phyloP scores from a whole-genome alignment of 2,113 vertebrate species.

The Dromiciops gliroides region DNA sequence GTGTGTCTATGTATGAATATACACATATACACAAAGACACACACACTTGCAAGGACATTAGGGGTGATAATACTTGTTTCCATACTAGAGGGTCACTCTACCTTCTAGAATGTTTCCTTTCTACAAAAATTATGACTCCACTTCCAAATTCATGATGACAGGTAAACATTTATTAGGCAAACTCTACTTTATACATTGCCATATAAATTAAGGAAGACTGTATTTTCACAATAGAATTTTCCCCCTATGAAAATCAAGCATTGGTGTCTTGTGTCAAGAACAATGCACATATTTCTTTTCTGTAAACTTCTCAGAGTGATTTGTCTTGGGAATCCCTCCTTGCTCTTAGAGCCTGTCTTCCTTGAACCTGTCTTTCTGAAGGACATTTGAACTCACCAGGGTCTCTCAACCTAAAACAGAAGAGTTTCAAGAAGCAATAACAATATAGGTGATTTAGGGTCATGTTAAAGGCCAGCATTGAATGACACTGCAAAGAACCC shows the following conservation, averaged over 20 bases:
- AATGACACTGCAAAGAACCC: constrained; percentile 35
- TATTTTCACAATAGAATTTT: background rate
- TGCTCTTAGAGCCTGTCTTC: background rate
- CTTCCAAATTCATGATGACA: background rate
- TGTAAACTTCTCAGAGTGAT: constrained; percentile 8
- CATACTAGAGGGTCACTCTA: background rate
- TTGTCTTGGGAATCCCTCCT: background rate
- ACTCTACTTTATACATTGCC: background rate
- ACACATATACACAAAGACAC: background rate
- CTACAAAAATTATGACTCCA: background rate
- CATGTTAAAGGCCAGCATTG: background rate
- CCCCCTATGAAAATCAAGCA: background rate
- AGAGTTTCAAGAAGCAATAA: constrained; percentile 27
- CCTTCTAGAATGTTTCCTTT: background rate
- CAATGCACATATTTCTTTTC: background rate
- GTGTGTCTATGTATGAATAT: background rate
- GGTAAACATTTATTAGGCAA: background rate
- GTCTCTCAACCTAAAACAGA: constrained; percentile 31
- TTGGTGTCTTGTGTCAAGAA: background rate
- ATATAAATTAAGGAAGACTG: background rate
- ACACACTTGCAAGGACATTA: background rate
- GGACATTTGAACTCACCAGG: background rate
- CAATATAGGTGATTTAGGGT: constrained; percentile 17
- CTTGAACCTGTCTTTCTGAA: background rate
- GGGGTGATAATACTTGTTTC: background rate